Conservation (phyloP, 2,113 vertebrate genomes). For the Psilopogon haemacephalus region DNA sequence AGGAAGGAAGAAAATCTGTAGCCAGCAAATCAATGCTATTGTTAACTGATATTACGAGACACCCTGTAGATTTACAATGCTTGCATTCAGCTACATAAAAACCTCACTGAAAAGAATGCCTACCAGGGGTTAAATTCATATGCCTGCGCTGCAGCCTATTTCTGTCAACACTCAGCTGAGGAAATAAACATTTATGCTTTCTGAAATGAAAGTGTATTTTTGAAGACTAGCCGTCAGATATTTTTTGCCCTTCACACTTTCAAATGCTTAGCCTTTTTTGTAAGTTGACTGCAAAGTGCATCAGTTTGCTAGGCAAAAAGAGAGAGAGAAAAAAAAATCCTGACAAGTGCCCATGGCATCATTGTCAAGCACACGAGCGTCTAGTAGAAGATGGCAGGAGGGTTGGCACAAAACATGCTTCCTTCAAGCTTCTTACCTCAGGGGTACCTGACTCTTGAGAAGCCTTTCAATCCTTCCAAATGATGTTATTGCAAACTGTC, state of each 20-base stretch:
- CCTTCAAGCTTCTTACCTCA: constrained; percentile 71
- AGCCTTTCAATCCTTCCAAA: constrained; percentile 69
- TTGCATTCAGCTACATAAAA: constrained; percentile 34
- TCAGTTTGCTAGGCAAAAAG: constrained; percentile 71
- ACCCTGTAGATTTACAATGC: constrained; percentile 48
- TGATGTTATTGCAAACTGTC: constrained; percentile 61
- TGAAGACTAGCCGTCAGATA: constrained; percentile 84
- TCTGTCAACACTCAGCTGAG: constrained; percentile 80
- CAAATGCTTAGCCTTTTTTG: constrained; percentile 84
- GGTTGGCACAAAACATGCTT: constrained; percentile 72
- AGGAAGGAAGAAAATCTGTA: background rate
- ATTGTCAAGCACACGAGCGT: constrained; percentile 59
- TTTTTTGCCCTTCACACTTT: constrained; percentile 87
- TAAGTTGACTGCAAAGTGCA: constrained; percentile 82
- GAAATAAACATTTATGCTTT: constrained; percentile 84
- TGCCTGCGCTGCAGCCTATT: constrained; percentile 82
- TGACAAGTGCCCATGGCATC: constrained; percentile 75
- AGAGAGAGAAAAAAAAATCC: constrained; percentile 45
- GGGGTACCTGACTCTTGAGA: constrained; percentile 73
- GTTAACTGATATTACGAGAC: constrained; percentile 64
- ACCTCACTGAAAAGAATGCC: constrained; percentile 67
- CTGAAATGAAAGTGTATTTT: constrained; percentile 84
- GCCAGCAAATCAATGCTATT: constrained; percentile 62
- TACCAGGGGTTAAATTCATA: constrained; percentile 82
- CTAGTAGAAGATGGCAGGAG: constrained; percentile 66